phyloP scores from a whole-genome alignment of 2,113 vertebrate genomes.

The Ceyx melanurus region DNA sequence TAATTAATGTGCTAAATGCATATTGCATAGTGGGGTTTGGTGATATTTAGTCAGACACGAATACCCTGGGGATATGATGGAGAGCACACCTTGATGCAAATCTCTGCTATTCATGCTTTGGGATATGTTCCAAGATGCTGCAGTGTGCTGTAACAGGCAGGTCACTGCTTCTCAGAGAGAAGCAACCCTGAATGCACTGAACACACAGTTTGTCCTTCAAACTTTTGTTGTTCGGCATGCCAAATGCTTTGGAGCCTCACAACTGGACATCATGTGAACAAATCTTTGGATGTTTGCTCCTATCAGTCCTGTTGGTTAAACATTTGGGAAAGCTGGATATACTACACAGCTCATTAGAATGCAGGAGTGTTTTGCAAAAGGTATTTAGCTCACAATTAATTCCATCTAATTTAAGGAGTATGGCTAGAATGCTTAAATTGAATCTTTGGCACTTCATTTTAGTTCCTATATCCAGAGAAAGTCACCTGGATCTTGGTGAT shows the following conservation, averaged over 20 bases:
- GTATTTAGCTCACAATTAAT: not conserved
- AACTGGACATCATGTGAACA: not conserved
- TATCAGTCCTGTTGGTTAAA: not conserved
- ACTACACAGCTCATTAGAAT: not conserved
- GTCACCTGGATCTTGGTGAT: not conserved
- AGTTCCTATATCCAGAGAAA: not conserved
- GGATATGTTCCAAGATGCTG: not conserved
- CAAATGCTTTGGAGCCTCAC: not conserved
- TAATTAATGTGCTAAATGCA: not conserved
- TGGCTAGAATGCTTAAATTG: not conserved
- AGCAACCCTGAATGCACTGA: not conserved
- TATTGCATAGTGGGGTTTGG: not conserved
- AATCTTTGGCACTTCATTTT: not conserved
- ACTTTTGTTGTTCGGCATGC: not conserved
- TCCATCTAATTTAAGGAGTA: not conserved
- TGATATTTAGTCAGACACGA: not conserved
- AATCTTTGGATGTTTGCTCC: not conserved
- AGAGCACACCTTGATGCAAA: not conserved
- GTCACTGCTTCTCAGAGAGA: not conserved
- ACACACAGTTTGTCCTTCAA: not conserved
- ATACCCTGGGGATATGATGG: not conserved
- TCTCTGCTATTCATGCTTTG: not conserved
- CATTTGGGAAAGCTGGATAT: not conserved
- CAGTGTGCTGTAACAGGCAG: not conserved
- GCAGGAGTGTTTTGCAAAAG: not conserved